Evolutionary conservation across 53 echinoderm and acorn worm genomes (phyloP), one percentile per base, ranked within the genome.

Genomic region (Holothuria scabra): DNA sequence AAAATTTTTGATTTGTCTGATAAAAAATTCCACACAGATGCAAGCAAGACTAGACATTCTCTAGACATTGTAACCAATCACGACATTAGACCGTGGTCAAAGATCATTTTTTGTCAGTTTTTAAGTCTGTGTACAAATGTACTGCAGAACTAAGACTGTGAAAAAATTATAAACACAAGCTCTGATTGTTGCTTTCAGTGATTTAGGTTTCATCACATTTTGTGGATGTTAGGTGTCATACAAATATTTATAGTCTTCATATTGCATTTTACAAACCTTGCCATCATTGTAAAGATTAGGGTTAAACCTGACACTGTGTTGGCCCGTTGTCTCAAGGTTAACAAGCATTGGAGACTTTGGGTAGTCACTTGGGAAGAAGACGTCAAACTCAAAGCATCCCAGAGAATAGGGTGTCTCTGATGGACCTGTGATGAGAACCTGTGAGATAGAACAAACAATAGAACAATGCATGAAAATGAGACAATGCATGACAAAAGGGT

Each of bases 261-360:
- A 10, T 0, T 41, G 41, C 10, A 41, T 59, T 63, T 3, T 18
- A 81, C 91, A 23, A 32, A 97, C 99, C 93, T 97, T 97, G 88
- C 99, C 99, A 78, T 97, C 99, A 87, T 97, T 97, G 88, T 97
- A 97, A 32, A 97, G 85, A 82, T 97, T 97, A 28, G 99, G 99
- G 85, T 97, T 97, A 87, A 97, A 97, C 71, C 99, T 88, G 56
- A 97, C 94, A 30, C 94, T 92, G 69, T 97, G 94, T 84, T 97
- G 99, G 1, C 99, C 99, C 44, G 99, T 97, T 0, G 99, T 97
- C 87, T 97, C 99, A 22, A 97, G 86, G 64, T 94, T 97, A 35
- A 97, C 94, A 41, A 94, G 89, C 99, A 97, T 97, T 3, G 99
- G 99, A 16, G 99, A 97, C 79, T 89, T 92, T 2, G 99, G 99